phyloP scores from a whole-genome alignment of 2,797 vertebrate genomes.

The Pangasius krempfi region DNA sequence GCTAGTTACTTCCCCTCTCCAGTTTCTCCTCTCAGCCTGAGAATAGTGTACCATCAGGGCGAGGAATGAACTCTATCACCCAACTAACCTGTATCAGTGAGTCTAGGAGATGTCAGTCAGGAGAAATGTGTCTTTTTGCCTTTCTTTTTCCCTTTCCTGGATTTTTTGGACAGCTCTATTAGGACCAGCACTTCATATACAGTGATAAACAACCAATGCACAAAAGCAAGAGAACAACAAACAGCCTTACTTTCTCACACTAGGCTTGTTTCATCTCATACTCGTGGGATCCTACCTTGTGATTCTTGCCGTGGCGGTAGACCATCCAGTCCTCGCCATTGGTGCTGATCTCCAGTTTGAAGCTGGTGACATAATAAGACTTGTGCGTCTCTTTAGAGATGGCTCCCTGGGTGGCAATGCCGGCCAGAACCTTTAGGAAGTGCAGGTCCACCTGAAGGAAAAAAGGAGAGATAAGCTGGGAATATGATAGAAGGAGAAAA shows the following conservation, averaged over 20 bases:
- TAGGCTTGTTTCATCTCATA: slow-evolving; percentile 7
- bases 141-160: not conserved
- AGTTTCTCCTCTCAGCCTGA: slow-evolving; percentile 47
- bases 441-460: slow-evolving; percentile 66
- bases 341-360: slow-evolving; percentile 97
- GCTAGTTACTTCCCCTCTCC: slow-evolving; percentile 61
- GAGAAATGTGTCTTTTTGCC: not conserved
- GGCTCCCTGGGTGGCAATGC: slow-evolving; percentile 94
- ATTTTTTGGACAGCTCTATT: slow-evolving; percentile 17
- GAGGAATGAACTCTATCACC: slow-evolving; percentile 22
- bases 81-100: slow-evolving; percentile 28
- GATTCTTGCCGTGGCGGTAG: slow-evolving; percentile 95
- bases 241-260: not conserved
- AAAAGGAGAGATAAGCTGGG: not conserved
- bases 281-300: slow-evolving; percentile 84
- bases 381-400: slow-evolving; percentile 93
- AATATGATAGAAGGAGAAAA: not conserved
- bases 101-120: slow-evolving; percentile 6
- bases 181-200: slow-evolving; percentile 1
- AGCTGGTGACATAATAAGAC: slow-evolving; percentile 89
- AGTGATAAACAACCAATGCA: slow-evolving; percentile 35
- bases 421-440: slow-evolving; percentile 89
- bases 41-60: slow-evolving; percentile 11
- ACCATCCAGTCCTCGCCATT: slow-evolving; percentile 99
- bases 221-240: slow-evolving; percentile 15